phyloP scores from a whole-genome alignment of 2,888 invertebrate genomes.

The Melanargia galathea region DNA sequence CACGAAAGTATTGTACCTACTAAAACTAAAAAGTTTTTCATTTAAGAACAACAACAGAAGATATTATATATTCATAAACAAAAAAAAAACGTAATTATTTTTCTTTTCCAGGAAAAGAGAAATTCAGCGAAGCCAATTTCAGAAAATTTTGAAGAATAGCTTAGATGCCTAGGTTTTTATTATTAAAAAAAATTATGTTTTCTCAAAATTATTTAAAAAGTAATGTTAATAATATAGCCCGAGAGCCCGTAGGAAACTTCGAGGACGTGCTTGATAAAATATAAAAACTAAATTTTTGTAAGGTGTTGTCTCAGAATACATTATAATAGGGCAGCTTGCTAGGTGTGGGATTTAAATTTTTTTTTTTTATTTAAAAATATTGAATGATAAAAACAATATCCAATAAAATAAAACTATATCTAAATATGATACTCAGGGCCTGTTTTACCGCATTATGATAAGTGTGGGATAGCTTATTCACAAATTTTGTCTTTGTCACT shows the following conservation, averaged over 20 bases:
- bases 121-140: constrained; percentile 17
- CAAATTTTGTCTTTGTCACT: too few relatives aligned
- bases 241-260: not conserved
- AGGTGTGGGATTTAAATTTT: too few relatives aligned
- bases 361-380: too few relatives aligned
- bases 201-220: not conserved
- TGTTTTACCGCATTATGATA: too few relatives aligned
- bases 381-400: too few relatives aligned
- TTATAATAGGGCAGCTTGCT: too few relatives aligned
- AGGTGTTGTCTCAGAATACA: too few relatives aligned
- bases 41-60: not conserved
- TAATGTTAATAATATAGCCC: not conserved
- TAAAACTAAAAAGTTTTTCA: not conserved
- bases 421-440: too few relatives aligned
- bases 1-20: too few relatives aligned
- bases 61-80: not conserved
- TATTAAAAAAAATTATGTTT: not conserved
- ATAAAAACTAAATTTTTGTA: not conserved
- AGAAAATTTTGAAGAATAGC: constrained; percentile 25
- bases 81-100: constrained; percentile 22
- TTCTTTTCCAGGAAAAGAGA: constrained; percentile 29
- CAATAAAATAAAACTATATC: too few relatives aligned
- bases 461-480: too few relatives aligned
- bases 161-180: not conserved
- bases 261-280: not conserved